These are phyloP conservation scores for Sitophilus oryzae DNA, from an alignment of 1,140 invertebrate genomes.

Conservation along the genomic window DNA sequence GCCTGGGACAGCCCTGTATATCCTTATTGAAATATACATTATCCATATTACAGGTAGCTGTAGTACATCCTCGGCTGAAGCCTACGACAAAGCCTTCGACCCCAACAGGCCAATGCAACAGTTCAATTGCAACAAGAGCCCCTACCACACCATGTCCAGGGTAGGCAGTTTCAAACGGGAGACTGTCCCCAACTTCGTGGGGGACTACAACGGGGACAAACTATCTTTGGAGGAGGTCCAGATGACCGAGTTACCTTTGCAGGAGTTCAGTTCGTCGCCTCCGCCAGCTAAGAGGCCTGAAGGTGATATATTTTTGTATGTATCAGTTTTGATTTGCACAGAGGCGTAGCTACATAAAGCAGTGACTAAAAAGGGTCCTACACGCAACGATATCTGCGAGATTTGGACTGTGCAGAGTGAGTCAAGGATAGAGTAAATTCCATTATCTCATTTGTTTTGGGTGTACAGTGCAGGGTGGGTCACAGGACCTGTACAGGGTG, in stretches of 20 bases:
- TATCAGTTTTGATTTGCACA: neutral
- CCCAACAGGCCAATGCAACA: conserved; percentile 51
- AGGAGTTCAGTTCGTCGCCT: conserved; percentile 60
- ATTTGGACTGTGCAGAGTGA: too few relatives aligned
- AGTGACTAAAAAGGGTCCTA: too few relatives aligned
- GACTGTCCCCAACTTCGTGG: conserved; percentile 49
- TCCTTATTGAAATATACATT: too few relatives aligned
- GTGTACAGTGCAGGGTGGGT: too few relatives aligned
- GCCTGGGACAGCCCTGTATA: too few relatives aligned
- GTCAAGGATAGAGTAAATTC: too few relatives aligned
- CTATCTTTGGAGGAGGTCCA: conserved; percentile 57
- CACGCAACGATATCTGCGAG: too few relatives aligned
- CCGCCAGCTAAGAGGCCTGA: conserved; percentile 50
- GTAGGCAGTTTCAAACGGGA: conserved; percentile 43
- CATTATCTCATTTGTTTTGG: too few relatives aligned
- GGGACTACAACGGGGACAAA: conserved; percentile 60
- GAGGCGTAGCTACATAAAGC: too few relatives aligned
- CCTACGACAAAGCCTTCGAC: conserved; percentile 54
- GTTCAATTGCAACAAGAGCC: conserved; percentile 45
- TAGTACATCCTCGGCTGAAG: conserved; percentile 53
- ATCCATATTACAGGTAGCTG: conserved; percentile 54
- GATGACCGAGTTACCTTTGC: conserved; percentile 58
- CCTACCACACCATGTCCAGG: conserved; percentile 29
- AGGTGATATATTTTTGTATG: conserved; percentile 30
- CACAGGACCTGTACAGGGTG: too few relatives aligned